These are phyloP conservation scores for Tokudaia muenninki DNA, from an alignment of 2,797 vertebrate species.

Conservation along the genomic window DNA sequence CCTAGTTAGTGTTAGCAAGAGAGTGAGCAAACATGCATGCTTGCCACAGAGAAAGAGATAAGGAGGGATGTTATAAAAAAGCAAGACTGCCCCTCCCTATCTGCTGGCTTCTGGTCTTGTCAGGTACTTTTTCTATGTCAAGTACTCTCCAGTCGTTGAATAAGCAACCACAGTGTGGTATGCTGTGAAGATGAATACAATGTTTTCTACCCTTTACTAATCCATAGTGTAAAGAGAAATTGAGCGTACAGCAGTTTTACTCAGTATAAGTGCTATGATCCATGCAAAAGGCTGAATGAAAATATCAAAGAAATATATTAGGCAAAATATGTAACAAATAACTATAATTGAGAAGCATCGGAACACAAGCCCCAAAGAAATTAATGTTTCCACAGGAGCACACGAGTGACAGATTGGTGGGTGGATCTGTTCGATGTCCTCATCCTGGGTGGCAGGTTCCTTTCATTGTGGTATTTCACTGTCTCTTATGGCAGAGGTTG, in stretches of 20 bases:
- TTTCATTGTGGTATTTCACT: background rate
- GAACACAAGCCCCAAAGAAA: background rate
- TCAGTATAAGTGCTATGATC: background rate
- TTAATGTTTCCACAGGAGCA: background rate
- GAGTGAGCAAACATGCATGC: background rate
- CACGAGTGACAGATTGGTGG: background rate
- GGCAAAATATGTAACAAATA: background rate
- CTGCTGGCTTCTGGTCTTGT: background rate
- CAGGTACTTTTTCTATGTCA: background rate
- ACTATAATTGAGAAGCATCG: background rate
- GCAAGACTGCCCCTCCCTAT: no score
- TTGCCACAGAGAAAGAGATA: background rate
- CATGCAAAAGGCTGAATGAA: background rate
- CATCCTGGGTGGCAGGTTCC: rapidly evolving
- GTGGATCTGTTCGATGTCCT: background rate
- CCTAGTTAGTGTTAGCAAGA: background rate
- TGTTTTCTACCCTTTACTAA: background rate
- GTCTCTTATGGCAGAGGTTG: background rate
- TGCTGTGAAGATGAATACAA: background rate
- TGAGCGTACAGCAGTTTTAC: background rate
- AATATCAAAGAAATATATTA: background rate
- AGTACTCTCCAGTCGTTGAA: background rate
- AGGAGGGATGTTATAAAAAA: no score
- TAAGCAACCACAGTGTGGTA: background rate
- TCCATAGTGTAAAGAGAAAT: background rate